Percentiles rank a stretch among this genome's conserved stretches.
Evolutionary conservation across 2,888 invertebrate genomes (phyloP).

Genomic region (Cryptus viduatorius): DNA sequence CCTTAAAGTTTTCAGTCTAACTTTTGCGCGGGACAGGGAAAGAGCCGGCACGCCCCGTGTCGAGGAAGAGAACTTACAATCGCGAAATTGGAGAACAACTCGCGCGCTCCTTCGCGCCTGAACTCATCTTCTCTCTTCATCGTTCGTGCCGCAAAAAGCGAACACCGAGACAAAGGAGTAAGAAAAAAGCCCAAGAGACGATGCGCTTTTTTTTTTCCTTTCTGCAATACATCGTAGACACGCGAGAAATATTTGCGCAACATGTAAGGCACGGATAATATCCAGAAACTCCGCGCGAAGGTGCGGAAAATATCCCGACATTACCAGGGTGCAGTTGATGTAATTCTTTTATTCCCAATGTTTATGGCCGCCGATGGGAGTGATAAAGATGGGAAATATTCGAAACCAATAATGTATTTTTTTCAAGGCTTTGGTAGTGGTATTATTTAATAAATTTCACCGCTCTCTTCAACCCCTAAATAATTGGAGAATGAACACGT

Average conservation of each 20-base stretch:
- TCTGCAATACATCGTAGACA: constrained; percentile 17
- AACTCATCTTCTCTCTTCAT: background rate
- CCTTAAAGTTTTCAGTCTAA: constrained; percentile 71
- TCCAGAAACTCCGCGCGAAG: constrained; percentile 23
- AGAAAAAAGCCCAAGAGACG: constrained; percentile 8
- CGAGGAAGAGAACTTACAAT: constrained; percentile 47
- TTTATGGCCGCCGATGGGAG: background rate
- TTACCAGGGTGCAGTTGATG: background rate
- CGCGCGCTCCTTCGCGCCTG: background rate
- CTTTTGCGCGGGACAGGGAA: constrained; percentile 52
- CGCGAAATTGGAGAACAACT: constrained; percentile 52
- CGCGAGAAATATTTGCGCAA: constrained; percentile 1
- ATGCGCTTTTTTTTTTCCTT: constrained; percentile 1
- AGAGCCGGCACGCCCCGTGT: constrained; percentile 16
- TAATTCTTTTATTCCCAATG: background rate
- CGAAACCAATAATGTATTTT: background rate
- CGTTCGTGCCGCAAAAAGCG: constrained; percentile 21
- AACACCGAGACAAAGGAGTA: constrained; percentile 1
- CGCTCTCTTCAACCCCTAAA: background rate
- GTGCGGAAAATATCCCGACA: constrained; percentile 7
- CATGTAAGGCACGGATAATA: constrained; percentile 23
- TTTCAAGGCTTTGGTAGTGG: background rate
- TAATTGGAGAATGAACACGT: background rate
- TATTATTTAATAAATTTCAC: background rate
- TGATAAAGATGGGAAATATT: background rate